A percentile compares a stretch with the other conserved stretches of the same genome.
phyloP scores from a whole-genome alignment of 1,140 invertebrate species.

The Pseudomyrmex cubaensis region DNA sequence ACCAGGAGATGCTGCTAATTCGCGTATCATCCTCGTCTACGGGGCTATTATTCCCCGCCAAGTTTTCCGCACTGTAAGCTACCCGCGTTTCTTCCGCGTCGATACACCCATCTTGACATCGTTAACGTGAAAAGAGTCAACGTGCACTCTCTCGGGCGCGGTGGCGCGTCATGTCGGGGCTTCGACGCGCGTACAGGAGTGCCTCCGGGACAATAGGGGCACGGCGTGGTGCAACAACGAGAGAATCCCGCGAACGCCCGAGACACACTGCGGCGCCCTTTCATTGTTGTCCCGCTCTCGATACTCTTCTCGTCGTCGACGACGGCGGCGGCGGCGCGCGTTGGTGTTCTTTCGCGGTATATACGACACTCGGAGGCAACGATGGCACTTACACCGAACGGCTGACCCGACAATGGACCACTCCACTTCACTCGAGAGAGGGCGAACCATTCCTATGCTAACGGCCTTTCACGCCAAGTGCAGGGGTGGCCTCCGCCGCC shows the following conservation, averaged over 20 bases:
- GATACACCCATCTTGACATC: conserved; percentile 43
- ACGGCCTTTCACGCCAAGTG: conserved; percentile 80
- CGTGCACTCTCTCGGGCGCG: conserved; percentile 38
- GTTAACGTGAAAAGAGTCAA: conserved; percentile 50
- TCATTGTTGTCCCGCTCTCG: conserved; percentile 70
- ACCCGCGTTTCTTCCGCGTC: background rate
- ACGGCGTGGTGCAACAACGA: conserved; percentile 65
- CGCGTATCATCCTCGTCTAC: conserved; percentile 11
- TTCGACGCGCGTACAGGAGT: conserved; percentile 63
- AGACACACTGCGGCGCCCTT: conserved; percentile 56
- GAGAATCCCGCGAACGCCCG: conserved; percentile 63
- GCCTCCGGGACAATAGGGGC: conserved; percentile 61
- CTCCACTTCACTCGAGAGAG: conserved; percentile 77
- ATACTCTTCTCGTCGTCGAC: conserved; percentile 33
- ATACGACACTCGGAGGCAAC: conserved; percentile 74
- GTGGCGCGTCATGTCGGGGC: conserved; percentile 47
- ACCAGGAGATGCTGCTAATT: conserved; percentile 1
- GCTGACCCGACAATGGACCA: conserved; percentile 83
- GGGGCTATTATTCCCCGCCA: conserved; percentile 19
- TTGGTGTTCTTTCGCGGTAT: conserved; percentile 74
- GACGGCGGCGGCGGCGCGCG: background rate
- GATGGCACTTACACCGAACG: conserved; percentile 80
- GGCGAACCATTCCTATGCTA: conserved; percentile 83
- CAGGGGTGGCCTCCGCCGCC: conserved; percentile 71
- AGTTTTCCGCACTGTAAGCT: conserved; percentile 50